These are phyloP conservation scores for Hirtodrosophila trivittata DNA, from an alignment of 2,888 invertebrate species.

Conservation along the genomic window DNA sequence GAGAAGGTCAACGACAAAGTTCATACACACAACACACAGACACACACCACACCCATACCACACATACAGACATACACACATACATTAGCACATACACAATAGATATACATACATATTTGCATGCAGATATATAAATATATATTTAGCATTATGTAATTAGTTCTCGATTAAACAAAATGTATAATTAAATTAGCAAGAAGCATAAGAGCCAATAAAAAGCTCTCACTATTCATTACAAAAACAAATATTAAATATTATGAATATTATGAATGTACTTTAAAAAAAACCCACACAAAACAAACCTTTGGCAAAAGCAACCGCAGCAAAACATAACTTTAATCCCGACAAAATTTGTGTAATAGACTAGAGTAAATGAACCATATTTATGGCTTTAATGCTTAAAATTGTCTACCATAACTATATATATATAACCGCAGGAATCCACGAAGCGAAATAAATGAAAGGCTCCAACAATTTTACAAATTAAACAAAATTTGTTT, in stretches of 20 bases:
- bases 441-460: background rate
- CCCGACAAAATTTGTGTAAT: constrained; percentile 65
- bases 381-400: constrained; percentile 77
- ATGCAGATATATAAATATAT: constrained; percentile 43
- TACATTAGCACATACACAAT: constrained; percentile 7
- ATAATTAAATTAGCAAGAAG: constrained; percentile 68
- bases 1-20: background rate
- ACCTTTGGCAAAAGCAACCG: constrained; percentile 39
- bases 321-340: constrained; percentile 49
- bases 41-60: constrained; percentile 8
- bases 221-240: constrained; percentile 37
- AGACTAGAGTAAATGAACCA: constrained; percentile 71
- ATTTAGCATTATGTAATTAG: constrained; percentile 72
- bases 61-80: constrained; percentile 1
- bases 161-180: constrained; percentile 56
- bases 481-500: constrained; percentile 5
- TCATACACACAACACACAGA: constrained; percentile 2
- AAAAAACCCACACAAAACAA: constrained; percentile 10
- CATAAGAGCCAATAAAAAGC: constrained; percentile 51
- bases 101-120: constrained; percentile 23
- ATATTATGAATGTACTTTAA: constrained; percentile 33
- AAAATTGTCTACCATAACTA: constrained; percentile 17
- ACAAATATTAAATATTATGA: constrained; percentile 42
- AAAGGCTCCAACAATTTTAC: constrained; percentile 1
- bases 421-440: background rate